phyloP scores from a whole-genome alignment of 2,113 vertebrate genomes.

The Labrus mixtus region DNA sequence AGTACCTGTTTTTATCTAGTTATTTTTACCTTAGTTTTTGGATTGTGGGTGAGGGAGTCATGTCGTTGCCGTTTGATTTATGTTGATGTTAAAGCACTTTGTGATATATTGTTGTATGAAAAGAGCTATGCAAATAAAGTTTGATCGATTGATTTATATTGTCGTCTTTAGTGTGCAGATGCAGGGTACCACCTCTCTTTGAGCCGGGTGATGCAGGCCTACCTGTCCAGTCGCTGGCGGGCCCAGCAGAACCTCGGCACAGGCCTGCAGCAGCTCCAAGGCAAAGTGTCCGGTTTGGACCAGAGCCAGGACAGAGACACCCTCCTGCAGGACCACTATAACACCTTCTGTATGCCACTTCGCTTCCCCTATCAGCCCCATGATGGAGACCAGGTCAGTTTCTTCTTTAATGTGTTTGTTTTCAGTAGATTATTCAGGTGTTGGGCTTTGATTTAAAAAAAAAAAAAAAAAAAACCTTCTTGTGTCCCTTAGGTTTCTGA shows the following conservation, averaged over 20 bases:
- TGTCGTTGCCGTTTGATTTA: too few relatives aligned
- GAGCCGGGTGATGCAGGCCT: slow-evolving; percentile 83
- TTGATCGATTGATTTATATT: too few relatives aligned
- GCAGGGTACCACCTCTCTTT: slow-evolving; percentile 88
- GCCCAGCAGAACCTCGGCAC: slow-evolving; percentile 82
- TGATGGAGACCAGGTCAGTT: slow-evolving; percentile 88
- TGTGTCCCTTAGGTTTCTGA: slow-evolving; percentile 82
- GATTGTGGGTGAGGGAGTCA: too few relatives aligned
- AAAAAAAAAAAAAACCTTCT: too few relatives aligned
- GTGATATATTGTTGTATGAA: too few relatives aligned
- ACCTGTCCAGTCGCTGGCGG: slow-evolving; percentile 77
- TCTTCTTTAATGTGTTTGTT: not conserved
- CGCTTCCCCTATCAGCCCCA: slow-evolving; percentile 90
- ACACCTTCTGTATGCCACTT: slow-evolving; percentile 86
- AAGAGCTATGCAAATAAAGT: too few relatives aligned
- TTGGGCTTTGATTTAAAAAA: not conserved
- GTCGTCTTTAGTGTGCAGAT: slow-evolving; percentile 85
- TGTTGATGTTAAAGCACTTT: too few relatives aligned
- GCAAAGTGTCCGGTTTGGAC: slow-evolving; percentile 80
- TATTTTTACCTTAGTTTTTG: too few relatives aligned
- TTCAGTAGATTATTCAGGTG: not conserved
- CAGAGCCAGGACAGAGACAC: slow-evolving; percentile 86
- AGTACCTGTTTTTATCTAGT: too few relatives aligned
- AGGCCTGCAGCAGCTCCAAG: slow-evolving; percentile 85
- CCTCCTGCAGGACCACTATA: slow-evolving; percentile 85